Evolutionary conservation across 2,113 vertebrate genomes (phyloP).

Genomic region (Neofelis nebulosa): DNA sequence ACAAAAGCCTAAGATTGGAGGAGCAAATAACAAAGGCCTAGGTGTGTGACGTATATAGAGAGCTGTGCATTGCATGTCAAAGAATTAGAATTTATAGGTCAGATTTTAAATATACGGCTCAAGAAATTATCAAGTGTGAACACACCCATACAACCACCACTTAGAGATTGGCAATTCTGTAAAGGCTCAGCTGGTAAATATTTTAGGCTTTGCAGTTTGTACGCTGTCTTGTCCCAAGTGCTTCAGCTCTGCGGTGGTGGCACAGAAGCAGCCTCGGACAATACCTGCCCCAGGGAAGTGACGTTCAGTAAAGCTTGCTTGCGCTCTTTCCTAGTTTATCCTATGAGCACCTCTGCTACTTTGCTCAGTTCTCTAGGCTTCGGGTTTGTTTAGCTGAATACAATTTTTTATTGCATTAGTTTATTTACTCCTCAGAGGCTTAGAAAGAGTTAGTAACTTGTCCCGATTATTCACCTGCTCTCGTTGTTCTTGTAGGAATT

Average conservation of each 20-base stretch:
- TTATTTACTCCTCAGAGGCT: conserved; percentile 18
- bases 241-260: background rate
- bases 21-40: background rate
- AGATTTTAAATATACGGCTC: background rate
- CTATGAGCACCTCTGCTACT: background rate
- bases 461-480: background rate
- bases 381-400: background rate
- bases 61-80: background rate
- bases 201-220: background rate
- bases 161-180: background rate
- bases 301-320: background rate
- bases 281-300: background rate
- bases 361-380: background rate
- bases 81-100: background rate
- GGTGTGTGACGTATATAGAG: background rate
- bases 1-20: background rate
- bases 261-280: background rate
- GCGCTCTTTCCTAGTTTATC: background rate
- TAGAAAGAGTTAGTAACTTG: conserved; percentile 3
- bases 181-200: background rate
- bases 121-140: background rate
- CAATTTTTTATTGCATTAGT: background rate
- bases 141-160: background rate
- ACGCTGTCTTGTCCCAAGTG: background rate
- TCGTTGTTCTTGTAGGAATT: background rate